Conservation (phyloP, 2,888 invertebrate species). For the Lasioglossum figueresi region DNA sequence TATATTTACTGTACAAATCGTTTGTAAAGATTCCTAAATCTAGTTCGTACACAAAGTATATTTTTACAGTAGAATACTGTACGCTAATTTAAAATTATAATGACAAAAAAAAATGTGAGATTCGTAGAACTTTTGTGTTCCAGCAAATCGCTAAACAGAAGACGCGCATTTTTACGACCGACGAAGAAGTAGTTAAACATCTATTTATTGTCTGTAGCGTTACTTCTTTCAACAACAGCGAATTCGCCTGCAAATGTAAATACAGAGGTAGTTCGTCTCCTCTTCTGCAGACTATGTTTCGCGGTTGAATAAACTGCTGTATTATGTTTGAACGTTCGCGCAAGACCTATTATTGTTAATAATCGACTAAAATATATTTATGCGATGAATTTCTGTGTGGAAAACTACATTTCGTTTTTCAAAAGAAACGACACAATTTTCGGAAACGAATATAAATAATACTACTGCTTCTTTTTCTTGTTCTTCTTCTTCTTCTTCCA, state of each 20-base stretch:
- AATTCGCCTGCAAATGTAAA: conserved; percentile 40
- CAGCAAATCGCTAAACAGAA: conserved; percentile 22
- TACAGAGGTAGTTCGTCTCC: conserved; percentile 12
- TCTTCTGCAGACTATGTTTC: neutral
- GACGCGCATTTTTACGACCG: conserved; percentile 40
- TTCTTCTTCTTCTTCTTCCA: neutral
- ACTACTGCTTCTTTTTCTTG: conserved; percentile 5
- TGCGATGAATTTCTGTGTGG: neutral
- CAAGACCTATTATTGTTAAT: conserved; percentile 4
- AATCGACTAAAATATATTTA: conserved; percentile 2
- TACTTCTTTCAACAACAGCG: conserved; percentile 59
- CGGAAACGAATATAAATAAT: neutral
- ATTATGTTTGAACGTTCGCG: neutral
- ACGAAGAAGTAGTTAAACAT: conserved; percentile 34
- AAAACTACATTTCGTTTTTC: neutral
- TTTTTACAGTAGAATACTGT: conserved; percentile 8
- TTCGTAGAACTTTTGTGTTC: conserved; percentile 23
- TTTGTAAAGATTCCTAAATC: conserved; percentile 14
- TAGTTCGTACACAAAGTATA: conserved; percentile 30
- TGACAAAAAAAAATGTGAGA: neutral
- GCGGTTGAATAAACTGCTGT: neutral
- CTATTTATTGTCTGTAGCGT: conserved; percentile 43
- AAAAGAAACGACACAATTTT: neutral
- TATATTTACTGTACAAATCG: conserved; percentile 18
- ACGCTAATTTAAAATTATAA: neutral